Conservation (phyloP, 1,140 invertebrate species). For the Leptinotarsa defecta region DNA sequence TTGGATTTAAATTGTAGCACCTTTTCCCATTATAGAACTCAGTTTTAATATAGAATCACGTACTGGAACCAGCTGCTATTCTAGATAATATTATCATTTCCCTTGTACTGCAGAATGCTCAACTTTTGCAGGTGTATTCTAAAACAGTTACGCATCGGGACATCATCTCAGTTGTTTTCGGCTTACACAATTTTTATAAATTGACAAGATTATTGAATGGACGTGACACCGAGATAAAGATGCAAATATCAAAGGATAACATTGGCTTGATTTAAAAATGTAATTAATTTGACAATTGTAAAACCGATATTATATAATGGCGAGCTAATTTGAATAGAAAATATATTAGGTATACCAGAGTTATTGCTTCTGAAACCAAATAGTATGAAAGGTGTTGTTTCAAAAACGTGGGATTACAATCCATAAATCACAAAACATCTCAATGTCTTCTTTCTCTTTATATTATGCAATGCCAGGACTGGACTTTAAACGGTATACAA, state of each 20-base stretch:
- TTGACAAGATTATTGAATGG: not conserved
- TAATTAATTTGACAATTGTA: not conserved
- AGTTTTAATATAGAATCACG: no score
- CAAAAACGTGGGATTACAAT: not conserved
- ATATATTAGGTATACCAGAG: not conserved
- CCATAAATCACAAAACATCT: conserved; percentile 8
- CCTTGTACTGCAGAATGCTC: no score
- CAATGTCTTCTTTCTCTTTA: conserved; percentile 6
- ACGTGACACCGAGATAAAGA: conserved; percentile 4
- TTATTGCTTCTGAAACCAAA: conserved; percentile 6
- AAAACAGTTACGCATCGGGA: no score
- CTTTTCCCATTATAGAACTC: no score
- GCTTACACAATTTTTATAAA: not conserved
- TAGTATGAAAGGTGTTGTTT: not conserved
- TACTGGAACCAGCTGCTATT: no score
- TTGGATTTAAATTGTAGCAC: no score
- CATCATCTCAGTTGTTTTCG: no score
- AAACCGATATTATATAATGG: conserved; percentile 1
- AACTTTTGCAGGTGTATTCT: no score
- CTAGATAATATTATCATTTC: no score
- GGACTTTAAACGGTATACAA: not conserved
- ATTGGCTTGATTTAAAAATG: not conserved
- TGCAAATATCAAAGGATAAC: not conserved
- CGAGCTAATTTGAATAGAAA: not conserved
- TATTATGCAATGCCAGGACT: not conserved